Evolutionary conservation across 2,113 vertebrate species (phyloP), one percentile per base, ranked within the genome.

Genomic region (Rhinichthys klamathensis): DNA sequence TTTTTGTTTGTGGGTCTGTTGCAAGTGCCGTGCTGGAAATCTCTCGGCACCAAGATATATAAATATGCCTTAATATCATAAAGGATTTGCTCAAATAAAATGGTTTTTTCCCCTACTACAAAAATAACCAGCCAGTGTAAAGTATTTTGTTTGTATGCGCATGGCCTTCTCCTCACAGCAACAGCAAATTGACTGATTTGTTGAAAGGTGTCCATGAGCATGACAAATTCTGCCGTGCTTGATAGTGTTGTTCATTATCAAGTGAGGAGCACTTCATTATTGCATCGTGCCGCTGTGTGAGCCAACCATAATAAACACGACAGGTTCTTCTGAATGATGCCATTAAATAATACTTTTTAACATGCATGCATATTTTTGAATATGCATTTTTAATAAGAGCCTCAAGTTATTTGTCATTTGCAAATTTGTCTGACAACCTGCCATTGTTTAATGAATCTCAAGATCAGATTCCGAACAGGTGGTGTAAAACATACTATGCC

Each of bases 1-100:
- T 94, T 94, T 93, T 88, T 92, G 85, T 89, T 92, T 91, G 90
- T 89, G 75, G 89, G 84, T 87, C 74, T 92, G 86, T 81, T 82
- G 90, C 73, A 89, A 88, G 87, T 90, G 89, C 91, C 88, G 87
- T 89, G 75, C 86, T 86, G 86, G 91, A 91, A 92, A 85, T 87
- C 74, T 89, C 80, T 78, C 86, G 84, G 90, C 82, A 56, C 15
- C 8, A 35, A 15, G 11, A 80, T 61, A 73, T 54, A 38, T 35
- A 65, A 46, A 83, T 79, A 80, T 69, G n/a, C 8, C 13, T 60
- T 54, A 25, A 8, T 32, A 41, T 41, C 7, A 32, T 23, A 23
- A 56, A 56, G 16, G 1, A 32, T 79, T n/a, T 1, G 23, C 15
- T 25, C 32, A 77, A 56, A 27, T 27, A 4, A 49, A 49, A 12